Conservation (phyloP, 2,888 invertebrate genomes). For the Palloptera scutellata region DNA sequence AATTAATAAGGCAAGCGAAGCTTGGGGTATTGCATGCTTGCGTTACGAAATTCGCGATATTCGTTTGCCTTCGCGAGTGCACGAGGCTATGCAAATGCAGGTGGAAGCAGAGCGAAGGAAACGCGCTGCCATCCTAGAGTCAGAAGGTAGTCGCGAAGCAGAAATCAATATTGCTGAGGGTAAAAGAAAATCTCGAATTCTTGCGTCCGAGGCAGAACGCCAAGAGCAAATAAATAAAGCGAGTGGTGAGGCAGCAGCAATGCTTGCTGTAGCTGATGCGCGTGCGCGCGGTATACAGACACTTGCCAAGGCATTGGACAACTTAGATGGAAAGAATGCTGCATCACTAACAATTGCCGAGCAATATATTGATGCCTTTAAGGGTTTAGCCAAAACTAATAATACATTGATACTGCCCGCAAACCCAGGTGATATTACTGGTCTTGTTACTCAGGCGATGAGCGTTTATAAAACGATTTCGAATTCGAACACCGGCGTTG, state of each 20-base stretch:
- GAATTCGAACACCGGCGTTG: constrained; percentile 22
- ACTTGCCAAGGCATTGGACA: constrained; percentile 72
- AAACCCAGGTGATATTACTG: constrained; percentile 73
- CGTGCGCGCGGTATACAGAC: constrained; percentile 82
- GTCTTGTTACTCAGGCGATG: constrained; percentile 61
- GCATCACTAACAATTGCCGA: constrained; percentile 93
- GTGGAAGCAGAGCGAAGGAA: constrained; percentile 98
- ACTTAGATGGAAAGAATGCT: constrained; percentile 79
- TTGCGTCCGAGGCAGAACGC: constrained; percentile 94
- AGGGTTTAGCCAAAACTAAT: constrained; percentile 88
- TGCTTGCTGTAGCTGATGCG: constrained; percentile 91
- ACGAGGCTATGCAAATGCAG: constrained; percentile 99
- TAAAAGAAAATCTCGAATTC: constrained; percentile 86
- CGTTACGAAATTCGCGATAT: constrained; percentile 89
- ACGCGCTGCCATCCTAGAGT: constrained; percentile 95
- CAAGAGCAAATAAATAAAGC: constrained; percentile 95
- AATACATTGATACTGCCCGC: constrained; percentile 95
- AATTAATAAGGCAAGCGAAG: constrained; percentile 97
- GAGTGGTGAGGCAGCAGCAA: constrained; percentile 88
- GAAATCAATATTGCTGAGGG: constrained; percentile 99
- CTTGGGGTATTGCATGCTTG: constrained; percentile 97
- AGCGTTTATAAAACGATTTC: constrained; percentile 60
- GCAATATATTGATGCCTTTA: constrained; percentile 94
- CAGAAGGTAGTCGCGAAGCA: constrained; percentile 90
- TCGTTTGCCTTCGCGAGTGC: constrained; percentile 83